Evolutionary conservation across 2,113 vertebrate species (phyloP).

Genomic region (Riparia riparia): DNA sequence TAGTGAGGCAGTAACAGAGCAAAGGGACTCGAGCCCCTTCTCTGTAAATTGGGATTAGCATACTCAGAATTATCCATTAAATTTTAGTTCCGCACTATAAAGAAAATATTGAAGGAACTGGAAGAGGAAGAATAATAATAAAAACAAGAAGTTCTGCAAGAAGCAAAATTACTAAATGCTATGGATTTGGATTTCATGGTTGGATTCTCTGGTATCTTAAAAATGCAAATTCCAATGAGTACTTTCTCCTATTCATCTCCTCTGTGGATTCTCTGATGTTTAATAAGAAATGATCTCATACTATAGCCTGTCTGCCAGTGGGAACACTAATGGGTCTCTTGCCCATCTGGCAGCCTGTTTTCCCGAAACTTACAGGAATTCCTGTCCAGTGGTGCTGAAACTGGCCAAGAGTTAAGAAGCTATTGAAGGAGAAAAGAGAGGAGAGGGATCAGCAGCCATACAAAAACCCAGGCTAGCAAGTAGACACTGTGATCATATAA

Average conservation of each 20-base stretch:
- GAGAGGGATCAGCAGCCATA: not conserved
- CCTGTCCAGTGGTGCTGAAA: constrained; percentile 17
- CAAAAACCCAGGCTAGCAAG: not conserved
- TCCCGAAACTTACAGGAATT: constrained; percentile 13
- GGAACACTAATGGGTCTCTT: not conserved
- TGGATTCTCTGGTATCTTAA: constrained; percentile 32
- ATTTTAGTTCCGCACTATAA: not conserved
- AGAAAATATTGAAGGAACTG: constrained; percentile 14
- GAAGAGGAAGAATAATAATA: not conserved
- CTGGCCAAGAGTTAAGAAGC: not conserved
- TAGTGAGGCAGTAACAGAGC: not conserved
- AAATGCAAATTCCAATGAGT: constrained; percentile 10
- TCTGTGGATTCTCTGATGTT: constrained; percentile 29
- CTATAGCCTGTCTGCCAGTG: not conserved
- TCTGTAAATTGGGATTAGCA: not conserved
- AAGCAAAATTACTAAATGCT: not conserved
- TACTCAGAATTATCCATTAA: not conserved
- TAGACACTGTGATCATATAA: not conserved
- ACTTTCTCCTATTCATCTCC: not conserved
- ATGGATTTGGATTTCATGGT: constrained; percentile 23
- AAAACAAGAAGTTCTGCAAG: not conserved
- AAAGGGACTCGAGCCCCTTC: not conserved
- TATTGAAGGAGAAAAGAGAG: not conserved
- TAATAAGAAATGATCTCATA: constrained; percentile 18
- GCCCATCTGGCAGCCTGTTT: not conserved